These are phyloP conservation scores for Poliocrania exsul DNA, from an alignment of 2,797 vertebrate species.

Conservation along the genomic window DNA sequence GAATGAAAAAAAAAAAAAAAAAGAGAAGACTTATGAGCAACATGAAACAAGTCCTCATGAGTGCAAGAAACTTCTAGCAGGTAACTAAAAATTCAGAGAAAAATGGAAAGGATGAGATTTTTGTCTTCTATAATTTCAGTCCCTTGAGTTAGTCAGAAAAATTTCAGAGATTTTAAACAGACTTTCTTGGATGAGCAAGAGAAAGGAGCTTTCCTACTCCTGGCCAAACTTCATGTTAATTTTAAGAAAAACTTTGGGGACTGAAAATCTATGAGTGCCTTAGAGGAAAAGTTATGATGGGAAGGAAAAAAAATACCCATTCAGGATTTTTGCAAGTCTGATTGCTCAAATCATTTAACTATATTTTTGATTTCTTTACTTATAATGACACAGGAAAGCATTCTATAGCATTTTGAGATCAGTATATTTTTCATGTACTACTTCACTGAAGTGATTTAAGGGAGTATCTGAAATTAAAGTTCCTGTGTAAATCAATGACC, in stretches of 20 bases:
- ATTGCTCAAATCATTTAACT: neutral
- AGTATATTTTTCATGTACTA: neutral
- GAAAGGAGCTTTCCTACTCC: neutral
- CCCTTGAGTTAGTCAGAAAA: neutral
- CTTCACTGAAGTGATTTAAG: neutral
- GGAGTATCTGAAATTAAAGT: neutral
- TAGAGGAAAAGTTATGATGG: neutral
- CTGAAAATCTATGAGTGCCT: neutral
- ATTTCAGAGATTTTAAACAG: slow-evolving; percentile 1
- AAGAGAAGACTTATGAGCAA: neutral
- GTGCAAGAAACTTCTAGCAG: neutral
- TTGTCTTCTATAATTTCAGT: neutral
- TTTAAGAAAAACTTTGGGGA: neutral
- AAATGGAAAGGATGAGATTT: neutral
- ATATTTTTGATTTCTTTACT: neutral
- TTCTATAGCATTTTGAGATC: neutral
- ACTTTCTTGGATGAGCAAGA: neutral
- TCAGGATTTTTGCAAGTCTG: neutral
- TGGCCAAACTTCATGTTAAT: neutral
- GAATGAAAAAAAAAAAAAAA: neutral
- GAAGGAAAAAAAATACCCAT: neutral
- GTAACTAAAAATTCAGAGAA: neutral
- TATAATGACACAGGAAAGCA: neutral
- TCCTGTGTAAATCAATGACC: neutral
- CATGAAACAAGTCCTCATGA: neutral